phyloP scores from a whole-genome alignment of 2,113 vertebrate genomes.

The Regulus satrapa region DNA sequence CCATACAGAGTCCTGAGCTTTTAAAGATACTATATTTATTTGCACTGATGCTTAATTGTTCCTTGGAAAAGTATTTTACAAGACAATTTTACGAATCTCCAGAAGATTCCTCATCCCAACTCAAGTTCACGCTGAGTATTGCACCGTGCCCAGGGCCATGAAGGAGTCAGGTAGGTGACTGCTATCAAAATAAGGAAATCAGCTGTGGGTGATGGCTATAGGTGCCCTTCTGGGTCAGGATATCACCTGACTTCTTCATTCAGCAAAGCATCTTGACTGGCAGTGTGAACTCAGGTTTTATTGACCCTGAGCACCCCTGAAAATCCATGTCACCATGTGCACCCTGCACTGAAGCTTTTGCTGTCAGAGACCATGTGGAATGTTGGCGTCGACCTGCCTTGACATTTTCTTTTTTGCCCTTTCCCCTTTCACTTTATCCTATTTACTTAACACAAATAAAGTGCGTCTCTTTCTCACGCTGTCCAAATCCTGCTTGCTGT shows the following conservation, averaged over 20 bases:
- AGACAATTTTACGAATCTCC: neutral
- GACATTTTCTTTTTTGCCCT: neutral
- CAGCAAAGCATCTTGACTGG: neutral
- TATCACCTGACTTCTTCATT: neutral
- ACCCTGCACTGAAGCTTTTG: neutral
- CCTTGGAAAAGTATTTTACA: neutral
- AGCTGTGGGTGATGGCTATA: neutral
- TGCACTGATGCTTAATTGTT: neutral
- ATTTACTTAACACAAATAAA: neutral
- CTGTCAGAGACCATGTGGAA: neutral
- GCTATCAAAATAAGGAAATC: neutral
- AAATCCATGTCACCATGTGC: neutral
- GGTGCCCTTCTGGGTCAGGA: neutral
- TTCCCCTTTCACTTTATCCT: neutral
- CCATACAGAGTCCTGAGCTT: neutral
- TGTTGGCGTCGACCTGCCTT: accelerated
- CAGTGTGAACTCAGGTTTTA: accelerated
- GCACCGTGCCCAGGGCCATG: neutral
- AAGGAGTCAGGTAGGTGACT: neutral
- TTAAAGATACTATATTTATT: neutral
- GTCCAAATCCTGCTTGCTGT: neutral
- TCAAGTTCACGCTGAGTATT: neutral
- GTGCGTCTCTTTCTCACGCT: neutral
- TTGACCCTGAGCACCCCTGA: neutral
- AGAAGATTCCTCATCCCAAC: neutral